Conservation (phyloP, 2,797 vertebrate species). For the Ctenosaura bakeri region DNA sequence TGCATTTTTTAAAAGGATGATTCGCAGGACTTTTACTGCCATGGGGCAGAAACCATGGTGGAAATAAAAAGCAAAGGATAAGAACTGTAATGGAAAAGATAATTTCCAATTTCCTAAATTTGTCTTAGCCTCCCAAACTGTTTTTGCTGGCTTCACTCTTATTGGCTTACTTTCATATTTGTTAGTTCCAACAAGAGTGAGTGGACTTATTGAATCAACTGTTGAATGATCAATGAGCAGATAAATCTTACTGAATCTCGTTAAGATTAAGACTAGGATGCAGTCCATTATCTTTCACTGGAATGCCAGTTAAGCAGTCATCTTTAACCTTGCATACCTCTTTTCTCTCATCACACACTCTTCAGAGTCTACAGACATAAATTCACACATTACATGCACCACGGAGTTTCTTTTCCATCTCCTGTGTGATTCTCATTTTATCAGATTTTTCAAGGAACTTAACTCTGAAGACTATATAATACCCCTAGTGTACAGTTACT, state of each 20-base stretch:
- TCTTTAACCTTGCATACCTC: not conserved
- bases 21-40: not conserved
- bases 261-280: not conserved
- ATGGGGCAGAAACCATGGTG: not conserved
- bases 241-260: too few species aligned
- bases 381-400: not conserved
- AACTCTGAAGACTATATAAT: conserved; percentile 24
- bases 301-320: not conserved
- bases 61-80: not conserved
- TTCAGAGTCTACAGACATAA: not conserved
- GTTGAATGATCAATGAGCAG: too few species aligned
- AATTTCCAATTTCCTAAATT: not conserved
- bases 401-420: not conserved
- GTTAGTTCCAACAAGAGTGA: not conserved
- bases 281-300: not conserved
- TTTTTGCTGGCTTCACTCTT: not conserved
- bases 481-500: not conserved
- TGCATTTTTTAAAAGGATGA: not conserved
- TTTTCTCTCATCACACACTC: not conserved
- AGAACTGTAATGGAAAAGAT: not conserved
- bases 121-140: not conserved
- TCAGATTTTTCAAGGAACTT: not conserved
- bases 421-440: not conserved
- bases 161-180: too few species aligned
- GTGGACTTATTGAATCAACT: not conserved